phyloP scores from a whole-genome alignment of 2,888 invertebrate genomes.

The Ametastegia equiseti region DNA sequence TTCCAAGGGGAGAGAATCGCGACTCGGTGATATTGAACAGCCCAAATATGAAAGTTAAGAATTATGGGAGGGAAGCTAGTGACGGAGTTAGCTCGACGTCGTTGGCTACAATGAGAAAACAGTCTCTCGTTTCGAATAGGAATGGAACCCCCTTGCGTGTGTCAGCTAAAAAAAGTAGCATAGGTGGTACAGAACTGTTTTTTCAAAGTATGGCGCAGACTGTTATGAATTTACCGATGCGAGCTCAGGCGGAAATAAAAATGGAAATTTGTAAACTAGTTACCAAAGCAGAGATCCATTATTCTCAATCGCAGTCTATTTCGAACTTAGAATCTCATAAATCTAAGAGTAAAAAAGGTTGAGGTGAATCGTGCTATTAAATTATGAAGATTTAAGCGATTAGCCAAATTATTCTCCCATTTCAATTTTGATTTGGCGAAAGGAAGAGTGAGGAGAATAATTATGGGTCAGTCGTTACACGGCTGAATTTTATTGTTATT shows the following conservation, averaged over 20 bases:
- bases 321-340: neutral
- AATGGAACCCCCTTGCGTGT: neutral
- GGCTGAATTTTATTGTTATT: neutral
- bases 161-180: neutral
- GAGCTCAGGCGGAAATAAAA: slow-evolving; percentile 46
- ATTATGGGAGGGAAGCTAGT: neutral
- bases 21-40: neutral
- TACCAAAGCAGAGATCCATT: slow-evolving; percentile 43
- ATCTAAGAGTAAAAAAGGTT: slow-evolving; percentile 3
- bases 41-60: neutral
- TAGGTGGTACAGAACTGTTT: slow-evolving; percentile 27
- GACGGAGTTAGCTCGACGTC: neutral
- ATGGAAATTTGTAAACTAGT: slow-evolving; percentile 49
- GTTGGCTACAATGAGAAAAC: neutral
- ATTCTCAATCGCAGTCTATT: neutral
- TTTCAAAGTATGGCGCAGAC: slow-evolving; percentile 47
- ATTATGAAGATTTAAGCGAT: neutral
- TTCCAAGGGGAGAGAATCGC: neutral
- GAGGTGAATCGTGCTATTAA: slow-evolving; percentile 16
- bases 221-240: slow-evolving; percentile 43
- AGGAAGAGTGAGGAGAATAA: too few species aligned
- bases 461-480: neutral
- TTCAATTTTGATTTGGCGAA: too few species aligned
- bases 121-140: neutral
- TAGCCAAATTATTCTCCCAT: too few species aligned